Evolutionary conservation across 1,140 invertebrate species (phyloP).

Genomic region (Cherax destructor): DNA sequence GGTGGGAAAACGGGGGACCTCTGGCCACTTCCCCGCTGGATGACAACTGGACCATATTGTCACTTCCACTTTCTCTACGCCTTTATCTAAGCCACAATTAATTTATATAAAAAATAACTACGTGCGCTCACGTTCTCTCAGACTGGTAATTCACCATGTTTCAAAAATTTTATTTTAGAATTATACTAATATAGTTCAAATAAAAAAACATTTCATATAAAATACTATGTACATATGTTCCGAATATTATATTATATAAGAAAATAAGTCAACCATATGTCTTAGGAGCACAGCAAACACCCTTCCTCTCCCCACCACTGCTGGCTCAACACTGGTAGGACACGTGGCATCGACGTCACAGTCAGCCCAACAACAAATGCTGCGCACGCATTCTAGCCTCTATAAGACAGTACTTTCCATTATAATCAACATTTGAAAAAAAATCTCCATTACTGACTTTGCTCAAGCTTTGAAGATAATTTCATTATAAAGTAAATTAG

Average conservation of each 20-base stretch:
- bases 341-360: slow-evolving; percentile 67
- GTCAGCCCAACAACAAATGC: slow-evolving; percentile 29
- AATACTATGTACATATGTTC: neutral
- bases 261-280: neutral
- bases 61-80: neutral
- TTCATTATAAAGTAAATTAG: too few species aligned
- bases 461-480: too few species aligned
- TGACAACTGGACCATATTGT: slow-evolving; percentile 46
- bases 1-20: neutral
- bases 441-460: too few species aligned
- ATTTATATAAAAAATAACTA: neutral
- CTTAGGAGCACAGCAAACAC: neutral
- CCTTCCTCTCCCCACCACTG: slow-evolving; percentile 14
- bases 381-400: slow-evolving; percentile 47
- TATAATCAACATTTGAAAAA: too few species aligned
- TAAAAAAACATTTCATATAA: neutral
- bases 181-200: neutral
- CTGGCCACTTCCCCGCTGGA: slow-evolving; percentile 2
- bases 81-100: neutral
- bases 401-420: too few species aligned
- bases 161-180: neutral
- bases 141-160: neutral
- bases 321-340: slow-evolving; percentile 48
- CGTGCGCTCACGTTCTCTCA: too few species aligned
- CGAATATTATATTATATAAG: neutral